Evolutionary conservation across 2,797 vertebrate genomes (phyloP).

Genomic region (Gallinago solitaria): DNA sequence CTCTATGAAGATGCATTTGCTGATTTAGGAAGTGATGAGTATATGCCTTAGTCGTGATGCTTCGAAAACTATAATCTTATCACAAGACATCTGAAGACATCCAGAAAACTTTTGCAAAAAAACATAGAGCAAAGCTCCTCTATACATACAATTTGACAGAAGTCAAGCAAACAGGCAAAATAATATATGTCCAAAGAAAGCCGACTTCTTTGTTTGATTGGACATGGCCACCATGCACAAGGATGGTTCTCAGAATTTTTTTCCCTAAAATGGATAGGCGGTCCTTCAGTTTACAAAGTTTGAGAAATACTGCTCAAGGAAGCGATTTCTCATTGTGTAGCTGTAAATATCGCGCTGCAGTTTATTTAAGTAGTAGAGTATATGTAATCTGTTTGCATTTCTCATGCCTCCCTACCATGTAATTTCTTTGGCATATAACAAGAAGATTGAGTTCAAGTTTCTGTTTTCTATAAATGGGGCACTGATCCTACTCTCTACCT

Average conservation of each 20-base stretch:
- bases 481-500: neutral
- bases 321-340: neutral
- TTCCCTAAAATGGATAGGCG: neutral
- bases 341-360: neutral
- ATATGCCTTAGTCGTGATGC: neutral
- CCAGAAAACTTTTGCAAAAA: neutral
- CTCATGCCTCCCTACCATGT: neutral
- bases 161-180: neutral
- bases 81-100: neutral
- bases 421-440: neutral
- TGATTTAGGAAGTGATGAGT: neutral
- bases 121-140: neutral
- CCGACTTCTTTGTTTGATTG: neutral
- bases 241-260: neutral
- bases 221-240: neutral
- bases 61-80: neutral
- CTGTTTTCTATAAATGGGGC: neutral
- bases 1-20: neutral
- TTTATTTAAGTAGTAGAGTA: neutral
- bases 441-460: neutral
- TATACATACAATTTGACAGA: neutral
- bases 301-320: neutral
- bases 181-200: neutral
- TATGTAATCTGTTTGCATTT: conserved; percentile 26
- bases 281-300: neutral